Percentiles rank a stretch among this genome's conserved stretches.
Evolutionary conservation across 30 jellyfish, hydroid and myxozoan genomes (phyloP).

Genomic region (Sanderia malayensis): DNA sequence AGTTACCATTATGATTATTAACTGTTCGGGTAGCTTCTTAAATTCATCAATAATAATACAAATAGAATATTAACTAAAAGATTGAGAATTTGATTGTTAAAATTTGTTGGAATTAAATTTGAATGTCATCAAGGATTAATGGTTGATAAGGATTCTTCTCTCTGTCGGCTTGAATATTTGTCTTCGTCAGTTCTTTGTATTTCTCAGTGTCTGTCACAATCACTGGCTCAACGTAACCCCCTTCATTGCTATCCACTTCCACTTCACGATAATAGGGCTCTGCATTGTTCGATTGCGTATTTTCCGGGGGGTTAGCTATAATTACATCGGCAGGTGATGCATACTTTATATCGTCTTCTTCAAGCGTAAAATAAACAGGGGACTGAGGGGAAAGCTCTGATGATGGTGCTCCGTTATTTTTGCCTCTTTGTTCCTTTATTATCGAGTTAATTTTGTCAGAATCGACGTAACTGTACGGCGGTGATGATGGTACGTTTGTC

Average conservation of each 20-base stretch:
- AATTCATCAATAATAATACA: too few relatives aligned
- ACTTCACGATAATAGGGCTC: neutral
- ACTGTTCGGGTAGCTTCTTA: too few relatives aligned
- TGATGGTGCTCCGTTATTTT: neutral
- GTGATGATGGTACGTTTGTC: neutral
- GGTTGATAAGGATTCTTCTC: neutral
- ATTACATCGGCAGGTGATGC: neutral
- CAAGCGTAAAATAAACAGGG: neutral
- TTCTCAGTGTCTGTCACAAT: neutral
- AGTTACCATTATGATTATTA: too few relatives aligned
- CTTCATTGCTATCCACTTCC: neutral
- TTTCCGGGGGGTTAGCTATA: neutral
- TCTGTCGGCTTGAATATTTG: too few relatives aligned
- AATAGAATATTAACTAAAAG: too few relatives aligned
- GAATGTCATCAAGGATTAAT: neutral
- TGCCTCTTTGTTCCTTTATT: neutral
- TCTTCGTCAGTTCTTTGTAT: neutral
- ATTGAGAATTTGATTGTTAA: too few relatives aligned
- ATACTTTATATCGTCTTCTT: neutral
- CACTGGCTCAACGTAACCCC: neutral
- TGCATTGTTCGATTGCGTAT: neutral
- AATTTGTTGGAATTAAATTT: too few relatives aligned
- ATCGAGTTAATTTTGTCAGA: neutral
- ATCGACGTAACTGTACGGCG: conserved; percentile 17
- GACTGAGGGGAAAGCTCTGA: neutral